phyloP scores from a whole-genome alignment of 1,140 invertebrate genomes.

The honey bee (Apis mellifera) region DNA sequence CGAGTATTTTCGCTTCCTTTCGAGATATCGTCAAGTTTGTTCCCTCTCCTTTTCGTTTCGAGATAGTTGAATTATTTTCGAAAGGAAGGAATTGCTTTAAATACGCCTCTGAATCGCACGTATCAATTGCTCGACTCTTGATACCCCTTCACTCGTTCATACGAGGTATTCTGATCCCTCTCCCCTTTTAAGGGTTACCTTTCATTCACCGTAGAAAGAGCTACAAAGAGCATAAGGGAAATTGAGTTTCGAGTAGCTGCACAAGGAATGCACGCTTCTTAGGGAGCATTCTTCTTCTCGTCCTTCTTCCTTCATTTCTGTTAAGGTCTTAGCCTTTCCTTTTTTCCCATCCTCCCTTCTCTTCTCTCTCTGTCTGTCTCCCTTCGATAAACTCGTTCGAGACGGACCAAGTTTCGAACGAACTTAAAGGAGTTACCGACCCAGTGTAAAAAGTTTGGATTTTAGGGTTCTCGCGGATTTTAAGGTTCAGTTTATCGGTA shows the following conservation, averaged over 20 bases:
- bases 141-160: not conserved
- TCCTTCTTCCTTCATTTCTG: not conserved
- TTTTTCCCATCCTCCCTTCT: not conserved
- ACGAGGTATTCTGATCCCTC: not conserved
- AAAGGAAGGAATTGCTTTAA: not conserved
- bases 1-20: no score
- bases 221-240: slow-evolving; percentile 50
- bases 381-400: not conserved
- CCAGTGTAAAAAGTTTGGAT: slow-evolving; percentile 1
- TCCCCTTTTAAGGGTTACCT: slow-evolving; percentile 39
- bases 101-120: not conserved
- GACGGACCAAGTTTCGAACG: slow-evolving; percentile 25
- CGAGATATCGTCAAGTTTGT: not conserved
- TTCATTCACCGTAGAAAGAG: slow-evolving; percentile 44
- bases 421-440: slow-evolving; percentile 42
- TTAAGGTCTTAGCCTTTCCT: not conserved
- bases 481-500: not conserved
- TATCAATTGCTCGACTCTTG: not conserved
- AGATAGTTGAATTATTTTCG: not conserved
- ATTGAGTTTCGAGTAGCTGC: slow-evolving; percentile 59
- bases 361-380: not conserved
- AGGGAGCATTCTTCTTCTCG: slow-evolving; percentile 4
- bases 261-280: slow-evolving; percentile 25
- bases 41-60: no score
- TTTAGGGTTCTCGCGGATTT: not conserved